Conservation (phyloP, 2,888 invertebrate genomes). For the Pyrocoelia pectoralis region DNA sequence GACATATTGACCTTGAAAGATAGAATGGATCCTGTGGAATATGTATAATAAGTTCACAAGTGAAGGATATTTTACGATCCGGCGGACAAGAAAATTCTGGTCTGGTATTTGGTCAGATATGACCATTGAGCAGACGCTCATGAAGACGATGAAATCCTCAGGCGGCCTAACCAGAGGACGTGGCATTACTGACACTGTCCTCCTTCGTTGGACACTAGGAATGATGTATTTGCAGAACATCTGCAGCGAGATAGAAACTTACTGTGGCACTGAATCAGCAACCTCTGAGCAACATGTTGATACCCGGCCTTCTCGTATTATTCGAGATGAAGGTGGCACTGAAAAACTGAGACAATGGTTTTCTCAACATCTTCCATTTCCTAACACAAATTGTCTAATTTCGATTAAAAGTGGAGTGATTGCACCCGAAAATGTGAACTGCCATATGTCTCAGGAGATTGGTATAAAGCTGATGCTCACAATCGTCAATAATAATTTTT, state of each 20-base stretch:
- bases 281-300: slow-evolving; percentile 34
- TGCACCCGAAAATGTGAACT: background rate
- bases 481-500: background rate
- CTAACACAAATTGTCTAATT: background rate
- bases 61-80: slow-evolving; percentile 24
- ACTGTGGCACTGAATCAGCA: slow-evolving; percentile 34
- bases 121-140: slow-evolving; percentile 50
- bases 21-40: slow-evolving; percentile 42
- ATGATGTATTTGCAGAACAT: slow-evolving; percentile 38
- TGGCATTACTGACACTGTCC: slow-evolving; percentile 39
- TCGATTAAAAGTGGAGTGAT: background rate
- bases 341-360: slow-evolving; percentile 36
- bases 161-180: slow-evolving; percentile 45
- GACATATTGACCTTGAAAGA: slow-evolving; percentile 48
- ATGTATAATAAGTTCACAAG: slow-evolving; percentile 28
- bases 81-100: slow-evolving; percentile 38
- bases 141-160: slow-evolving; percentile 45
- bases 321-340: background rate
- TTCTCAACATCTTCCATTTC: slow-evolving; percentile 19
- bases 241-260: slow-evolving; percentile 37
- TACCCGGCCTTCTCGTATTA: background rate
- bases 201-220: slow-evolving; percentile 39
- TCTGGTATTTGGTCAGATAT: slow-evolving; percentile 45
- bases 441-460: background rate
- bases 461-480: background rate